phyloP scores from a whole-genome alignment of 1,140 invertebrate genomes.

The Hycleus phaleratus region DNA sequence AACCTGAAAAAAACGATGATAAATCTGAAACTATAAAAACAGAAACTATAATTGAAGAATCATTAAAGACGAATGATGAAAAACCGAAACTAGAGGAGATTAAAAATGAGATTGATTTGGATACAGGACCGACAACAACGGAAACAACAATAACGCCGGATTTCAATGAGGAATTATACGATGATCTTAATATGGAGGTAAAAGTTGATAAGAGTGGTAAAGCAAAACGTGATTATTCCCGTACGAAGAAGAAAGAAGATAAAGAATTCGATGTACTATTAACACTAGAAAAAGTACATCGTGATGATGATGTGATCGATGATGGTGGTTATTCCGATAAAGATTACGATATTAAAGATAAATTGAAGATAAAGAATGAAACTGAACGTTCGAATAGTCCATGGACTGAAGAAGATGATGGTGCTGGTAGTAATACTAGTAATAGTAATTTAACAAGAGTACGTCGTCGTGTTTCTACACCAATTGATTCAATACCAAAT shows the following conservation, averaged over 20 bases:
- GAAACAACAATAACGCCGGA: slow-evolving; percentile 30
- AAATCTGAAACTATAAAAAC: neutral
- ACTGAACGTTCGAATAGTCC: slow-evolving; percentile 45
- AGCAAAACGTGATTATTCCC: slow-evolving; percentile 40
- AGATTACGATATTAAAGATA: slow-evolving; percentile 33
- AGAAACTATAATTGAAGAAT: slow-evolving; percentile 9
- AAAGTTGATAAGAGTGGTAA: slow-evolving; percentile 44
- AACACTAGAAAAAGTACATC: slow-evolving; percentile 37
- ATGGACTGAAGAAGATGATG: slow-evolving; percentile 46
- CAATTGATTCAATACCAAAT: slow-evolving; percentile 59
- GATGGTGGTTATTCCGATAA: slow-evolving; percentile 36
- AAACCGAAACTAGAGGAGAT: slow-evolving; percentile 11
- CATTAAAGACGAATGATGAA: slow-evolving; percentile 32
- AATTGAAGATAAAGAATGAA: slow-evolving; percentile 26
- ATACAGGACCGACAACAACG: slow-evolving; percentile 14
- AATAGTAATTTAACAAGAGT: slow-evolving; percentile 42
- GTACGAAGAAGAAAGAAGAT: slow-evolving; percentile 43
- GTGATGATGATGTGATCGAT: slow-evolving; percentile 33
- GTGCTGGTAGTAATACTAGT: slow-evolving; percentile 12
- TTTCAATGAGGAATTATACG: slow-evolving; percentile 36
- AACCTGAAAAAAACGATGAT: neutral
- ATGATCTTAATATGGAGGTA: slow-evolving; percentile 53
- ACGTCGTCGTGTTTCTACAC: slow-evolving; percentile 41
- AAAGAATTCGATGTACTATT: slow-evolving; percentile 39
- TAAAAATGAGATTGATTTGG: slow-evolving; percentile 16